Conservation (phyloP, 2,113 vertebrate species). For the Micromys minutus region DNA sequence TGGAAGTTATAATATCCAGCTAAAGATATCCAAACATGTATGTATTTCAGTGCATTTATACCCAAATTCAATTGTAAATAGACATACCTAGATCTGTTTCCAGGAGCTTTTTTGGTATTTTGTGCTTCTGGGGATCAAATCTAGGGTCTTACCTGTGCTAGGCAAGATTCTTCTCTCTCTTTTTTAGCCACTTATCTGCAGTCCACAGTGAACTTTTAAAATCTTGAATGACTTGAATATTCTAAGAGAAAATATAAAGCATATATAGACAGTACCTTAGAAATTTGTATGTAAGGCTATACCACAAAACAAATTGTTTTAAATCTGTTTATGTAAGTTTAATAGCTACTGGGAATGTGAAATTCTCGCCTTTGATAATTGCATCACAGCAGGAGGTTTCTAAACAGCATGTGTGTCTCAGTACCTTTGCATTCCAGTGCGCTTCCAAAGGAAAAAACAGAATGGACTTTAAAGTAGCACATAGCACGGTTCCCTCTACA, state of each 20-base stretch:
- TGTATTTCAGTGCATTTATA: neutral
- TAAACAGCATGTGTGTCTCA: neutral
- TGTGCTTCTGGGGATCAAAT: neutral
- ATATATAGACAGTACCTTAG: neutral
- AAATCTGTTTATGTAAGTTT: neutral
- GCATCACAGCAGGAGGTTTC: conserved; percentile 6
- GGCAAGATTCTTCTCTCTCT: neutral
- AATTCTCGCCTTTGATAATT: conserved; percentile 22
- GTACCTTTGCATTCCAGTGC: neutral
- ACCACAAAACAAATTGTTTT: conserved; percentile 4
- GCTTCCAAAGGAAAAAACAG: conserved; percentile 9
- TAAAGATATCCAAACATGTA: neutral
- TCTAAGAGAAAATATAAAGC: neutral
- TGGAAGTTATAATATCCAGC: neutral
- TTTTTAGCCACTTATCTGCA: neutral
- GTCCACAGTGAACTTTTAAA: neutral
- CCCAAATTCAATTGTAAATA: conserved; percentile 34
- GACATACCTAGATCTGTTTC: neutral
- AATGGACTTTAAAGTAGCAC: neutral
- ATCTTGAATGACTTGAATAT: neutral
- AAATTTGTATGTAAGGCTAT: neutral
- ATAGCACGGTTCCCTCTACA: neutral
- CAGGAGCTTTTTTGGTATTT: neutral
- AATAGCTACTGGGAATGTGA: conserved; percentile 17
- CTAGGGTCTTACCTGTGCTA: neutral